A percentile compares a stretch with the other conserved stretches of the same genome.
phyloP scores from a whole-genome alignment of 2,797 vertebrate genomes.

The Graptemys geographica region DNA sequence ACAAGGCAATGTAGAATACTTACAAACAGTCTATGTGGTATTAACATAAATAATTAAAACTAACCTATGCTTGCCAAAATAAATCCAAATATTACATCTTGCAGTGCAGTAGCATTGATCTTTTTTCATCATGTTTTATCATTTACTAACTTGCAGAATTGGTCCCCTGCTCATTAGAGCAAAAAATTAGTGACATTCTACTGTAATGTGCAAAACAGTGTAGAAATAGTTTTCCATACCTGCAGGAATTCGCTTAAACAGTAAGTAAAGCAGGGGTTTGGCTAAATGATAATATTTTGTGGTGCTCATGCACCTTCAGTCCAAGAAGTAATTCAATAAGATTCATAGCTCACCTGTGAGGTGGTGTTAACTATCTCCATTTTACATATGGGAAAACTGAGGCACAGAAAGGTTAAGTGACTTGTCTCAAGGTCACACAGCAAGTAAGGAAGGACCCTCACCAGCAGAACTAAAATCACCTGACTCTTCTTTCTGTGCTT shows the following conservation, averaged over 20 bases:
- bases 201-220: background rate
- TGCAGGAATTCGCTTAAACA: background rate
- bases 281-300: background rate
- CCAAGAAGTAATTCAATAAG: slow-evolving; percentile 1
- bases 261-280: background rate
- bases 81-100: slow-evolving; percentile 50
- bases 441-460: rapidly evolving
- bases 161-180: background rate
- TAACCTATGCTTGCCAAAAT: slow-evolving; percentile 39
- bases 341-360: background rate
- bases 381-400: slow-evolving; percentile 3
- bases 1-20: background rate
- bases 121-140: background rate
- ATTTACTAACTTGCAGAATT: slow-evolving; percentile 1
- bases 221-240: background rate
- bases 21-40: slow-evolving; percentile 3
- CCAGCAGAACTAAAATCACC: background rate
- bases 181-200: background rate
- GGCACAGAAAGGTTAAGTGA: background rate
- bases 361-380: background rate
- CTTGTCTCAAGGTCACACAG: background rate
- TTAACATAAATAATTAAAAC: slow-evolving; percentile 52
- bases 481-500: background rate
- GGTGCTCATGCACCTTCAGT: background rate
- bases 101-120: slow-evolving; percentile 5